A percentile compares a stretch with the other conserved stretches of the same genome.
These are phyloP conservation scores for Hypotaenidia okinawae DNA, from an alignment of 2,797 vertebrate genomes.

Conservation along the genomic window DNA sequence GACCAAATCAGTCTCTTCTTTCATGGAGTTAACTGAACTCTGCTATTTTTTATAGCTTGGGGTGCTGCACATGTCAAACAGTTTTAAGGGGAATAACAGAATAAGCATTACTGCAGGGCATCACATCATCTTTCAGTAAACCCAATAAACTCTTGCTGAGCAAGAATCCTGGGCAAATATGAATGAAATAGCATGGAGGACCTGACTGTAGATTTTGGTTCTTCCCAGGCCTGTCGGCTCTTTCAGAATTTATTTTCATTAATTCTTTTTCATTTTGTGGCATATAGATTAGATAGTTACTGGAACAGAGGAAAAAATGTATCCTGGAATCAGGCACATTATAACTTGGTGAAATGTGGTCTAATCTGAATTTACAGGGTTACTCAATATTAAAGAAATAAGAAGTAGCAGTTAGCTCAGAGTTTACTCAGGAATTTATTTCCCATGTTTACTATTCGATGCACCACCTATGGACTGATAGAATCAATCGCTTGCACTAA, in stretches of 20 bases:
- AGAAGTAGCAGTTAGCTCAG: not conserved
- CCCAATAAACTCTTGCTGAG: not conserved
- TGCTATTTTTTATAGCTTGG: not conserved
- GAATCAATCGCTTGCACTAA: not conserved
- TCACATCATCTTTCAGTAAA: not conserved
- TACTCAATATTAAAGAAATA: not conserved
- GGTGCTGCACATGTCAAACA: not conserved
- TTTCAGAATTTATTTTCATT: not conserved
- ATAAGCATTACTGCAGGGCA: not conserved
- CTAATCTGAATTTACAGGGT: not conserved
- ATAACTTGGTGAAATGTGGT: not conserved
- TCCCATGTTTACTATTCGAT: not conserved
- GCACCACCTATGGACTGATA: not conserved
- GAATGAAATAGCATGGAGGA: not conserved
- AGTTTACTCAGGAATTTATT: not conserved
- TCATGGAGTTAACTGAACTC: not conserved
- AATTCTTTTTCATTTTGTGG: not conserved
- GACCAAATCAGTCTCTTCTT: not conserved
- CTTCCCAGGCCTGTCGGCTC: not conserved
- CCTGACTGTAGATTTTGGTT: not conserved
- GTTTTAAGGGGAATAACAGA: not conserved
- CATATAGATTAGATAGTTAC: not conserved
- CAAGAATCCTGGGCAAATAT: not conserved
- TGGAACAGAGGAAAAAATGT: not conserved
- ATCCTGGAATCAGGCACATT: not conserved